Evolutionary conservation across 2,888 invertebrate genomes (phyloP), one percentile per base, ranked within the genome.

Genomic region (Malacosoma neustria): DNA sequence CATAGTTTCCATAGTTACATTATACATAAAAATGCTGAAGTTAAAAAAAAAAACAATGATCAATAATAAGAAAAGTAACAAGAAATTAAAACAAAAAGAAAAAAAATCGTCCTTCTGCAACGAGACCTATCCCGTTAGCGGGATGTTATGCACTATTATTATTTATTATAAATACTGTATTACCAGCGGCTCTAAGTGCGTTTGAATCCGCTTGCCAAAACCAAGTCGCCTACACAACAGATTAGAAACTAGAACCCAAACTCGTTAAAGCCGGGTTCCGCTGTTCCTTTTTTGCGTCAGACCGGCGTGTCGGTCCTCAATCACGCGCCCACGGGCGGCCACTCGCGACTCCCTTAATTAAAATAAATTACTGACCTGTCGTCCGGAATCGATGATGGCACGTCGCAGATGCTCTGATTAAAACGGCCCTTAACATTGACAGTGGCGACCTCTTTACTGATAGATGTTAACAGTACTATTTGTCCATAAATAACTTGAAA

Each of bases 251-350:
- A 6, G 22, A 14, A 29, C 30, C 22, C 15, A 11, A 34, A 36
- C 48, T 52, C 51, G 54, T 54, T 56, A 58, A 61, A 54, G 48
- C 42, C 42, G 36, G 46, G 54, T 55, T 34, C 35, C 44, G 39
- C 42, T 45, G 53, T 47, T 54, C 54, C 51, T 57, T 62, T 63
- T 61, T 61, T 62, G 51, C 49, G 22, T 22, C 22, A 22, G 22
- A 22, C 46, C 45, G 46, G 41, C n/a, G 48, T 48, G 48, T 55
- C 49, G 53, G 54, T 51, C 47, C 55, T 62, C 62, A 62, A 61
- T 67, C 66, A 66, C 43, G 57, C 64, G 59, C 61, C 64, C 61
- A 63, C 65, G 56, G 42, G 36, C 38, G 14, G 6, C 14, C 35
- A 30, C 11, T 33, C 33, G 35, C 11, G 22, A 13, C 34, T 35